phyloP scores from a whole-genome alignment of 2,888 invertebrate species.

The Hyppa rectilinea region DNA sequence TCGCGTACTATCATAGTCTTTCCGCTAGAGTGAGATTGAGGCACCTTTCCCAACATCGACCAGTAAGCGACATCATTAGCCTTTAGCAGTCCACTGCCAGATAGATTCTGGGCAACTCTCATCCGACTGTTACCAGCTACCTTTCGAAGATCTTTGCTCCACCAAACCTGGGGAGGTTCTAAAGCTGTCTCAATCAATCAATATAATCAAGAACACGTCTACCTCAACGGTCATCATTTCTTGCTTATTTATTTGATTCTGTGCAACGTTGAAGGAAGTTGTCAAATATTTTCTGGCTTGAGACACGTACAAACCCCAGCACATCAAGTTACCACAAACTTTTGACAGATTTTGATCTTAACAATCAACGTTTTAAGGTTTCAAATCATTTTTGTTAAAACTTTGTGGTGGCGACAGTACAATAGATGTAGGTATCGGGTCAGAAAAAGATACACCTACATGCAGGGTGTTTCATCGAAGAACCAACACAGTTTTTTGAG shows the following conservation, averaged over 20 bases:
- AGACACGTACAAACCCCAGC: not conserved
- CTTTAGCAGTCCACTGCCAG: not conserved
- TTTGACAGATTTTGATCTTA: too few species aligned
- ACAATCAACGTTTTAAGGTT: too few species aligned
- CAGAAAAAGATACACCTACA: not conserved
- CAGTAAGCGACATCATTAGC: not conserved
- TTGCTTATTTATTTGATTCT: not conserved
- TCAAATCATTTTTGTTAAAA: too few species aligned
- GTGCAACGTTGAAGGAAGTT: not conserved
- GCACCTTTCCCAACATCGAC: not conserved
- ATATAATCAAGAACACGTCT: not conserved
- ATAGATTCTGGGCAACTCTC: not conserved
- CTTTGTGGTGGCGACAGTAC: too few species aligned
- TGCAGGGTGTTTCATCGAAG: not conserved
- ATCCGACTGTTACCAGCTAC: not conserved
- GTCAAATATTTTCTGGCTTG: not conserved
- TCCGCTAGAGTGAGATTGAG: not conserved
- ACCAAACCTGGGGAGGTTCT: not conserved
- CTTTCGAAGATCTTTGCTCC: not conserved
- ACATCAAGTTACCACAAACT: too few species aligned
- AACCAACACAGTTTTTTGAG: not conserved
- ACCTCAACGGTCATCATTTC: not conserved
- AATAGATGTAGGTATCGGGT: not conserved
- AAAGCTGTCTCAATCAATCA: too few species aligned
- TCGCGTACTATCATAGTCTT: not conserved